Evolutionary conservation across 1,140 invertebrate genomes (phyloP), one percentile per base, ranked within the genome.

Genomic region (Eurosta solidaginis): DNA sequence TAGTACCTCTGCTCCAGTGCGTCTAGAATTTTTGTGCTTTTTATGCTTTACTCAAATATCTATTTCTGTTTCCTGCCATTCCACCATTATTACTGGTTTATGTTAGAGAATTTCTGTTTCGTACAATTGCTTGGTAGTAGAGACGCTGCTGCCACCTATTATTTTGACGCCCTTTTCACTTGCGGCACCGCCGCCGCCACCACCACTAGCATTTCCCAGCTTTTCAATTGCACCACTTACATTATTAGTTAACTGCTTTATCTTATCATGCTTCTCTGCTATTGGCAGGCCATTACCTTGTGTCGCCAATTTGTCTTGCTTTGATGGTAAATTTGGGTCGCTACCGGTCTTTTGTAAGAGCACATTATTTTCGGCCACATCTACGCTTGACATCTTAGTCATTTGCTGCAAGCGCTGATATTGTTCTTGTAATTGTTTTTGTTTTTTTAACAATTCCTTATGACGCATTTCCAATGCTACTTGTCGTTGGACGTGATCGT

Each of bases 271-370:
- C 20, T 82, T 87, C 45, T 83, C 33, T 81, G 85, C 44, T 14
- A 87, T 85, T 73, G 36, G n/a, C 10, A 73, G n/a, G 44, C 25
- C 45, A 52, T 79, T 77, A 20, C 44, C 74, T 59, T 75, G 52
- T 25, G 33, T 25, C 1, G 29, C 14, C 45, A 14, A 47, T 22
- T 79, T 81, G 3, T 82, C 82, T 4, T 14, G 87, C 86, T 4
- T 89, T 90, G 12, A 92, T 84, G 82, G 88, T 3, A 97, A 88
- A 86, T 96, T 96, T 27, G 94, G 94, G 84, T 96, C 95, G 81
- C 93, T 95, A n/a, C 95, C 95, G 0, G 94, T 96, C 84, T 96
- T 96, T 87, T 96, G 96, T 5, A 96, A 88, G 76, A 91, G 90
- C 80, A 91, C 90, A 92, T 90, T 12, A 91, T 90, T 20, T 90